A percentile compares a stretch with the other conserved stretches of the same genome.
phyloP scores from a whole-genome alignment of 2,888 invertebrate genomes.

The Sinotaia quadrata region DNA sequence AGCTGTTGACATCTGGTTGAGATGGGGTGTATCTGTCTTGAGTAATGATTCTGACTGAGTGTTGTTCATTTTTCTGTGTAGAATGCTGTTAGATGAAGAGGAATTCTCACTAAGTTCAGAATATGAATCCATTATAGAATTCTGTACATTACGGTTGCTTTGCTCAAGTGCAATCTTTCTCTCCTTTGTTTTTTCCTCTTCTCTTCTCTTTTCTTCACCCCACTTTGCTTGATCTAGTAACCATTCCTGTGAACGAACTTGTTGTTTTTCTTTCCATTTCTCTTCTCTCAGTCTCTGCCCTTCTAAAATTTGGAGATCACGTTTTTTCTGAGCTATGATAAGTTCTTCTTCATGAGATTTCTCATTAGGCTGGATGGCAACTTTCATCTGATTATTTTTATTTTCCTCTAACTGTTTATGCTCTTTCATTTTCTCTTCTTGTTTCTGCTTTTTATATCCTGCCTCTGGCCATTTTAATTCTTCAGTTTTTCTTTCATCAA shows the following conservation, averaged over 20 bases:
- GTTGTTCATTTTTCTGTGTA: too few relatives aligned
- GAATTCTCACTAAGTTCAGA: too few relatives aligned
- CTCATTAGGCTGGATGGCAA: conserved; percentile 8
- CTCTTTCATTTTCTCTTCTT: conserved; percentile 33
- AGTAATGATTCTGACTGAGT: too few relatives aligned
- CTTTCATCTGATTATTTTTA: background rate
- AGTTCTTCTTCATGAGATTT: conserved; percentile 2
- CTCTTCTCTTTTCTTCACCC: conserved; percentile 3
- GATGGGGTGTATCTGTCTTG: too few relatives aligned
- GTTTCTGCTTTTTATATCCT: conserved; percentile 34
- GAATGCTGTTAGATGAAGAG: too few relatives aligned
- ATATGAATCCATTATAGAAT: too few relatives aligned
- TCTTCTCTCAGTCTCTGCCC: conserved; percentile 27
- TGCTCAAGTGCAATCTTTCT: too few relatives aligned
- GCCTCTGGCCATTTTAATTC: conserved; percentile 37
- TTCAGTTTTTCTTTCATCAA: conserved; percentile 39
- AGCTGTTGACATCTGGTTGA: too few relatives aligned
- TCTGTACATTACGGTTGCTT: too few relatives aligned
- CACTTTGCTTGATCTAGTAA: conserved; percentile 23
- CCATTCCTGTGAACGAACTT: background rate
- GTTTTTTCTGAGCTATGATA: conserved; percentile 13
- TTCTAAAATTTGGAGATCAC: conserved; percentile 19
- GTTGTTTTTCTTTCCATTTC: conserved; percentile 22
- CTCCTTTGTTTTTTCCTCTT: background rate
- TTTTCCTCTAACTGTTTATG: background rate